A percentile compares a stretch with the other conserved stretches of the same genome.
These are phyloP conservation scores for Gobionotothen gibberifrons DNA, from an alignment of 2,797 vertebrate genomes.

Conservation along the genomic window DNA sequence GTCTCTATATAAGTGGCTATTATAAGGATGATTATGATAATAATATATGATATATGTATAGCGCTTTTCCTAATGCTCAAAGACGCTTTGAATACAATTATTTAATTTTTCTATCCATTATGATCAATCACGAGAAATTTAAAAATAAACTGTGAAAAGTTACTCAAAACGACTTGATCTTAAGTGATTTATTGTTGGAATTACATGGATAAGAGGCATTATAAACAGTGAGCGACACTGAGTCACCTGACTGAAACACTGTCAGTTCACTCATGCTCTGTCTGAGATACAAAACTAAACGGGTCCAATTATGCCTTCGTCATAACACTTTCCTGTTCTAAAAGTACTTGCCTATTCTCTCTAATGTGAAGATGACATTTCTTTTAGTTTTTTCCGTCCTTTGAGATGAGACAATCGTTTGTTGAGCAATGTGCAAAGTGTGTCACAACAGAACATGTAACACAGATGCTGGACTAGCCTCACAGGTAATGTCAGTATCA, in stretches of 20 bases:
- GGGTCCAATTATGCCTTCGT: not conserved
- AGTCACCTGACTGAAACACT: not conserved
- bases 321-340: slow-evolving; percentile 2
- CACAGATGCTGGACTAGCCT: slow-evolving; percentile 12
- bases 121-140: not conserved
- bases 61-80: too few species aligned
- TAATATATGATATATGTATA: too few species aligned
- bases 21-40: not conserved
- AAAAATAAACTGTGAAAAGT: not conserved
- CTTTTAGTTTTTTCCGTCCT: not conserved
- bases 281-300: slow-evolving; percentile 1
- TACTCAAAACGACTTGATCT: not conserved
- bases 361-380: slow-evolving; percentile 27
- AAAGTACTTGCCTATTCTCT: slow-evolving; percentile 6
- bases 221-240: not conserved
- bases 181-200: not conserved
- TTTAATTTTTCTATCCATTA: too few species aligned
- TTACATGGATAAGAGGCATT: not conserved
- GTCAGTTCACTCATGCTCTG: not conserved
- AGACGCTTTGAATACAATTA: too few species aligned
- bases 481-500: slow-evolving; percentile 2
- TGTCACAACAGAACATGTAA: slow-evolving; percentile 19
- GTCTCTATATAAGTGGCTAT: not conserved
- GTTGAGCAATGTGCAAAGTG: slow-evolving; percentile 19
- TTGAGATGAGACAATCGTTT: slow-evolving; percentile 28